phyloP scores from a whole-genome alignment of 2,797 vertebrate species.

The Mastacembelus armatus region DNA sequence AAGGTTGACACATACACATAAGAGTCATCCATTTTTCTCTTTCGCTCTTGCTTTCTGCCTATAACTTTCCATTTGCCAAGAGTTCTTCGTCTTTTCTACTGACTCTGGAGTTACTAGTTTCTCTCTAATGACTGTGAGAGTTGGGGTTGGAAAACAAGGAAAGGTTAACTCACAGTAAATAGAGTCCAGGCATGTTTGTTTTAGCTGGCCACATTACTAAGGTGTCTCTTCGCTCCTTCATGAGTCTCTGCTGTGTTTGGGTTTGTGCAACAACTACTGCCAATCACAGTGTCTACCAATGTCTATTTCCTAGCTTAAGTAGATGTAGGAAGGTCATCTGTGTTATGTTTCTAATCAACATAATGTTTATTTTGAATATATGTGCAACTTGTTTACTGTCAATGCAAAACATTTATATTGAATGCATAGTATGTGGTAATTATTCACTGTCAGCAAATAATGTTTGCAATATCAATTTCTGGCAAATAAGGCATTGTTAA shows the following conservation, averaged over 20 bases:
- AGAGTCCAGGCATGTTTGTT: conserved; percentile 22
- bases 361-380: too few species aligned
- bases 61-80: neutral
- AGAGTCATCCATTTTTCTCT: conserved; percentile 43
- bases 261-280: neutral
- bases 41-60: neutral
- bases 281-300: neutral
- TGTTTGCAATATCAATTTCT: neutral
- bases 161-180: conserved; percentile 18
- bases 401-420: too few species aligned
- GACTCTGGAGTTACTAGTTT: neutral
- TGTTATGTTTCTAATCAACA: too few species aligned
- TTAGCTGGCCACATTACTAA: neutral
- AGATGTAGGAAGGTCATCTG: too few species aligned
- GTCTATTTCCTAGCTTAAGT: too few species aligned
- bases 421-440: too few species aligned
- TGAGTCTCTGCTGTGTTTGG: neutral
- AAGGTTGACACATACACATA: conserved; percentile 56
- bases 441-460: neutral
- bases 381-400: neutral
- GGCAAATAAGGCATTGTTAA: too few species aligned
- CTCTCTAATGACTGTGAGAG: conserved; percentile 15
- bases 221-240: neutral
- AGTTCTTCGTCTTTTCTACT: neutral
- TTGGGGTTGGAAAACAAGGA: neutral